Percentiles rank a stretch among this genome's conserved stretches.
phyloP scores from a whole-genome alignment of 2,113 vertebrate genomes.

The Atherinomorus stipes region DNA sequence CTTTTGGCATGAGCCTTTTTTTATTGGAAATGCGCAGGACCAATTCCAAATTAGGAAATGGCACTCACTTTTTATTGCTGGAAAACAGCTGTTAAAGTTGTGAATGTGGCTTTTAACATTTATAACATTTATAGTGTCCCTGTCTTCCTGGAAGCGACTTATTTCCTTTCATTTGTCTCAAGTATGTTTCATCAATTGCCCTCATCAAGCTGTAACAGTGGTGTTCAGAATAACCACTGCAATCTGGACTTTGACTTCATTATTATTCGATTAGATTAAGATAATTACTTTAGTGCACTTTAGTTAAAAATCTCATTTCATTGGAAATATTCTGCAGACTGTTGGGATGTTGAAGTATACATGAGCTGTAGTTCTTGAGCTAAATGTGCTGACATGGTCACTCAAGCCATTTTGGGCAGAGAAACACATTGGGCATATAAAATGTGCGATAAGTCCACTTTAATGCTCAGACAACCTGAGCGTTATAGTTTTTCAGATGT shows the following conservation, averaged over 20 bases:
- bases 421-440: not conserved
- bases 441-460: not conserved
- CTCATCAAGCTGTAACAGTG: too few relatives aligned
- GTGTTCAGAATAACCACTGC: too few relatives aligned
- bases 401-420: slow-evolving; percentile 11
- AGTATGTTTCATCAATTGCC: not conserved
- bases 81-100: not conserved
- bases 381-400: slow-evolving; percentile 40
- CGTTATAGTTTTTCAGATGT: slow-evolving; percentile 40
- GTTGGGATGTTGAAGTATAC: not conserved
- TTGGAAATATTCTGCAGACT: not conserved
- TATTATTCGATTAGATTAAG: too few relatives aligned
- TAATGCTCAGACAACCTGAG: slow-evolving; percentile 28
- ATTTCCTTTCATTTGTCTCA: not conserved
- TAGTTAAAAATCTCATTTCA: too few relatives aligned
- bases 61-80: too few relatives aligned
- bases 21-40: too few relatives aligned
- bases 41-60: too few relatives aligned
- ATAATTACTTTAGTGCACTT: too few relatives aligned
- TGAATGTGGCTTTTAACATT: not conserved
- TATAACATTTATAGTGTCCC: not conserved
- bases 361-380: slow-evolving; percentile 17
- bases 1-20: too few relatives aligned
- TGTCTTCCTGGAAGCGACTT: not conserved
- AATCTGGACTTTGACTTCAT: too few relatives aligned